Percentiles rank a stretch among this genome's conserved stretches.
These are phyloP conservation scores for Sebastes oblongus DNA, from an alignment of 2,797 vertebrate species.

Conservation along the genomic window DNA sequence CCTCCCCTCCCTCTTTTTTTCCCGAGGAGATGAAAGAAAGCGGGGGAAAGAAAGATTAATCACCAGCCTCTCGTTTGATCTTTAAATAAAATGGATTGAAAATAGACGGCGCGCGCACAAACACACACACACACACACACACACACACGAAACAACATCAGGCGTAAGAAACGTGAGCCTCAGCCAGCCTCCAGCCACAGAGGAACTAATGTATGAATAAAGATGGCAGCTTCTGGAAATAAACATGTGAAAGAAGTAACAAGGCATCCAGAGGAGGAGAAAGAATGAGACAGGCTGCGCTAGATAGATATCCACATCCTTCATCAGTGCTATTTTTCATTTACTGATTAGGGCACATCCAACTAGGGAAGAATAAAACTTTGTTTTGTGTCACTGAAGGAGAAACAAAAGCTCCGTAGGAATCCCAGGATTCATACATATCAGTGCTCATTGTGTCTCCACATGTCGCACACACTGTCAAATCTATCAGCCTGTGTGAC, in stretches of 20 bases:
- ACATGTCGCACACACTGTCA: conserved; percentile 48
- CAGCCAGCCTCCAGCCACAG: conserved; percentile 74
- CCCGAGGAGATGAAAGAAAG: conserved; percentile 80
- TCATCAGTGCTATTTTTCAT: conserved; percentile 28
- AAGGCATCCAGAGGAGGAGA: conserved; percentile 45
- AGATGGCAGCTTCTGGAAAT: conserved; percentile 80
- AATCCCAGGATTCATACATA: conserved; percentile 8
- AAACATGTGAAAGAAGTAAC: conserved; percentile 69
- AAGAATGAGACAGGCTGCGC: conserved; percentile 42
- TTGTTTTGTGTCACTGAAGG: conserved; percentile 1
- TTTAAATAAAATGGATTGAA: conserved; percentile 85
- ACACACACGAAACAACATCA: conserved; percentile 20
- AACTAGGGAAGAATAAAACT: conserved; percentile 4
- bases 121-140: neutral
- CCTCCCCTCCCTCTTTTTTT: conserved; percentile 55
- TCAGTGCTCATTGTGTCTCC: conserved; percentile 42
- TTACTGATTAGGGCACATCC: conserved; percentile 21
- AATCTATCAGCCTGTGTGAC: conserved; percentile 55
- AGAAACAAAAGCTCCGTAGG: conserved; percentile 7
- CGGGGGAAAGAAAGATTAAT: conserved; percentile 80
- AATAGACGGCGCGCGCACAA: conserved; percentile 56
- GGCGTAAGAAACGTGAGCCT: conserved; percentile 54
- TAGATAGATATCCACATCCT: conserved; percentile 41
- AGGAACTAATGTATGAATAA: conserved; percentile 78
- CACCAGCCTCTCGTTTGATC: conserved; percentile 83